Base-by-base conservation (phyloP, 1,140 invertebrate genomes). In the Drosophila guanche region DNA sequence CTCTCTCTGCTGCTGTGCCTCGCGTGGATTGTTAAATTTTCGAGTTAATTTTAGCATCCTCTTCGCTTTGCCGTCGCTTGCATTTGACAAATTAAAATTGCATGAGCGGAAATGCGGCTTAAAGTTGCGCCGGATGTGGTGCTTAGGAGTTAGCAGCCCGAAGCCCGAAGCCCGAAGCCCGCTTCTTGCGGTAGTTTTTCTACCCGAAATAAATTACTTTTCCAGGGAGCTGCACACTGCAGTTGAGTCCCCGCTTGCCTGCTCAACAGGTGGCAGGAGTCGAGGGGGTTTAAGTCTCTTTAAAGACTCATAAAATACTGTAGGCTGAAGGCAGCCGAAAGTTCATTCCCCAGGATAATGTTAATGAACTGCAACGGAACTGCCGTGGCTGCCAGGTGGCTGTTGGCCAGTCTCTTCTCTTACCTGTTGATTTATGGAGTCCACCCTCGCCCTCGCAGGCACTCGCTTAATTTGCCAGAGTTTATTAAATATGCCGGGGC, bases 81-180 rank as follows among this genome's bases (percentile, higher is more conserved):
- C 83, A 88, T 83, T 88, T 88, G 83, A 88, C 83, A 88, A 88
- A 88, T 88, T 79, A 88, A 88, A 83, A 88, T 88, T 88, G 83
- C 79, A 86, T 88, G 83, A 88, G 66, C 78, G 83, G 78, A 88
- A 86, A 78, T 83, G 78, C 79, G 83, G 83, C 83, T 86, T 86
- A 78, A 83, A 88, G 59, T 86, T 88, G 58, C 61, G 50, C 56
- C 81, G 81, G 81, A 86, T 86, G 68, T 57, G 55, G 14, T 41
- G 53, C 50, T 52, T 71, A 45, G 45, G 48, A 47, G 71, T 77
- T 40, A 14, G 12, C 47, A 10, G 29, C 29, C 29, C 16, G 16
- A 20, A 33, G 8, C 8, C 10, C 10, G 16, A n/a, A 10, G 29
- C 29, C 29, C 16, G 16, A 20, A 33, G 8, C 8, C 10, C 10